phyloP scores from a whole-genome alignment of 1,140 invertebrate genomes.

The Ectropis grisescens region DNA sequence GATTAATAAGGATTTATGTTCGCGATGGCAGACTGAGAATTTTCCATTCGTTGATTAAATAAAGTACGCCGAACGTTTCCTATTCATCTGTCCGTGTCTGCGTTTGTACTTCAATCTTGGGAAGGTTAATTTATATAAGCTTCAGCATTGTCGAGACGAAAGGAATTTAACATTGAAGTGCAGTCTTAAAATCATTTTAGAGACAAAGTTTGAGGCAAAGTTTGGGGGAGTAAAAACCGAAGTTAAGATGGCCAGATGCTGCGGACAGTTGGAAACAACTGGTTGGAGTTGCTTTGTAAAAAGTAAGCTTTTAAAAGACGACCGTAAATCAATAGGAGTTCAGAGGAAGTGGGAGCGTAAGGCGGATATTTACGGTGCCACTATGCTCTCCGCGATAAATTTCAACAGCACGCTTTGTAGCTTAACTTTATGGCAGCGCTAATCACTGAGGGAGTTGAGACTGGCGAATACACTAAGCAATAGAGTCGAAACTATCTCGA shows the following conservation, averaged over 20 bases:
- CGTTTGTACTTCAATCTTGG: slow-evolving; percentile 25
- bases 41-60: slow-evolving; percentile 28
- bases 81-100: slow-evolving; percentile 31
- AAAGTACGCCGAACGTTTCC: slow-evolving; percentile 19
- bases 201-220: slow-evolving; percentile 45
- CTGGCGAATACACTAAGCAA: too few relatives aligned
- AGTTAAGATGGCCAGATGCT: slow-evolving; percentile 54
- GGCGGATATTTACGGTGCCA: slow-evolving; percentile 50
- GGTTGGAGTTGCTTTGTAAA: slow-evolving; percentile 48
- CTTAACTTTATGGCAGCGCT: slow-evolving; percentile 28
- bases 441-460: slow-evolving; percentile 18
- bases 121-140: slow-evolving; percentile 10
- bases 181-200: slow-evolving; percentile 22
- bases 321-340: slow-evolving; percentile 62
- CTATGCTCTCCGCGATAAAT: slow-evolving; percentile 38
- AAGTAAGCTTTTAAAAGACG: slow-evolving; percentile 57
- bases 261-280: slow-evolving; percentile 62
- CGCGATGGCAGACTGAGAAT: slow-evolving; percentile 21
- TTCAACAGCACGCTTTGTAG: slow-evolving; percentile 33
- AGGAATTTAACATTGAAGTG: not conserved
- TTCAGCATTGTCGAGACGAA: too few relatives aligned
- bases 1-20: slow-evolving; percentile 50
- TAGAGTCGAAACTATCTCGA: slow-evolving; percentile 5
- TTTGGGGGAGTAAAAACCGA: slow-evolving; percentile 46
- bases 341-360: slow-evolving; percentile 43